Evolutionary conservation across 2,797 vertebrate genomes (phyloP), one percentile per base, ranked within the genome.

Genomic region (Pseudochaenichthys georgianus): DNA sequence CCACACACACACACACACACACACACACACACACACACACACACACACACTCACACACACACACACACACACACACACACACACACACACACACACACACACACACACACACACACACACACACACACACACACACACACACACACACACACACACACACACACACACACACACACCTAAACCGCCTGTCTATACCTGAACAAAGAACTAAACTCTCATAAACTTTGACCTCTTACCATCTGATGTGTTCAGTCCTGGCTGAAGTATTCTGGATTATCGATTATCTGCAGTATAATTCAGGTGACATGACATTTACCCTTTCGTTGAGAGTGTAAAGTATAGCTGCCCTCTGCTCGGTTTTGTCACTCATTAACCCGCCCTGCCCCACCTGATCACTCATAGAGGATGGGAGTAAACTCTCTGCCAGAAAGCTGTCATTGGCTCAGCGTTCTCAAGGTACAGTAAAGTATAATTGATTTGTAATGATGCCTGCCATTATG

Each of bases 291-390:
- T 64, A 83, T 43, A 45, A 70, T 79, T 78, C 61, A 15, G 43
- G 34, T 21, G 51, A 46, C 73, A 71, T 69, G 48, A 52, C n/a
- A 53, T 73, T 77, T 13, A 75, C 31, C 48, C 11, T 58, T 51
- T 70, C 19, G 66, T 15, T 46, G n/a, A 23, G 42, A 68, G 54
- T 62, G 9, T 73, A 23, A 75, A 82, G 75, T 38, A 50, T 50
- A 82, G 54, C 63, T 80, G 84, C 86, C 71, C 85, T 88, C 87
- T 83, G 78, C 67, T 76, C 74, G 6, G 48, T 61, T 19, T 62
- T 21, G 91, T 88, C 66, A 90, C 72, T 91, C 78, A 92, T 94
- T 94, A 93, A 94, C 88, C 60, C 13, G 42, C 21, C 10, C 65
- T 65, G 84, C 82, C 85, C 60, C 70, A 28, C 68, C 70, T 79